phyloP scores from a whole-genome alignment of 2,113 vertebrate species.

The Talpa occidentalis region DNA sequence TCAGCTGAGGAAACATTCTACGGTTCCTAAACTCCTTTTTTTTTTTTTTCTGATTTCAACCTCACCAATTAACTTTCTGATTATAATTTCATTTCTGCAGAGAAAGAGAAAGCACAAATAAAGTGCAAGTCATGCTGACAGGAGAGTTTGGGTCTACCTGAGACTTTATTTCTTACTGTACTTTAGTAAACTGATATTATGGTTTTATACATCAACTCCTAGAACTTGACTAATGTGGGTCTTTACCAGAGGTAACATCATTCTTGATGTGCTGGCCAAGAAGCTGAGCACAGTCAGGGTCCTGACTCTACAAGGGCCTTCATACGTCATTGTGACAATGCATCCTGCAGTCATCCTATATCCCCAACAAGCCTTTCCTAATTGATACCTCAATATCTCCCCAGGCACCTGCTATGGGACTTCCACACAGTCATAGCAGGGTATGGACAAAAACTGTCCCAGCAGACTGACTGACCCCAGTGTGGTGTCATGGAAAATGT shows the following conservation, averaged over 20 bases:
- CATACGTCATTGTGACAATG: not conserved
- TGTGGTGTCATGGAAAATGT: not conserved
- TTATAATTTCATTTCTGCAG: slow-evolving; percentile 33
- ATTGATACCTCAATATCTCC: not conserved
- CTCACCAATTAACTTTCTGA: slow-evolving; percentile 22
- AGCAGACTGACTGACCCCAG: not conserved
- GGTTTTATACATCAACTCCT: not conserved
- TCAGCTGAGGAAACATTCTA: not conserved
- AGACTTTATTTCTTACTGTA: not conserved
- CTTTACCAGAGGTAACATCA: not conserved
- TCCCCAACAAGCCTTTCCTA: accelerated
- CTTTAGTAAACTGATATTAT: not conserved
- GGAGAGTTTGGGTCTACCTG: not conserved
- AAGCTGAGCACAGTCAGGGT: not conserved
- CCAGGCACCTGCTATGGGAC: not conserved
- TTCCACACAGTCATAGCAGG: not conserved
- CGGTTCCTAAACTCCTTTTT: not conserved
- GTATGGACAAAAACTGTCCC: not conserved
- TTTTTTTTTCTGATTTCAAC: not conserved
- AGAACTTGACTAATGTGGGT: not conserved
- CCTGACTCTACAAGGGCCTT: not conserved
- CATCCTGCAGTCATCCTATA: not conserved
- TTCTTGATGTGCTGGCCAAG: not conserved
- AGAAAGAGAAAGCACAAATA: not conserved
- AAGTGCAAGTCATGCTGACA: not conserved